Base-by-base conservation (phyloP, 2,113 vertebrate species). In the Thunnus maccoyii region DNA sequence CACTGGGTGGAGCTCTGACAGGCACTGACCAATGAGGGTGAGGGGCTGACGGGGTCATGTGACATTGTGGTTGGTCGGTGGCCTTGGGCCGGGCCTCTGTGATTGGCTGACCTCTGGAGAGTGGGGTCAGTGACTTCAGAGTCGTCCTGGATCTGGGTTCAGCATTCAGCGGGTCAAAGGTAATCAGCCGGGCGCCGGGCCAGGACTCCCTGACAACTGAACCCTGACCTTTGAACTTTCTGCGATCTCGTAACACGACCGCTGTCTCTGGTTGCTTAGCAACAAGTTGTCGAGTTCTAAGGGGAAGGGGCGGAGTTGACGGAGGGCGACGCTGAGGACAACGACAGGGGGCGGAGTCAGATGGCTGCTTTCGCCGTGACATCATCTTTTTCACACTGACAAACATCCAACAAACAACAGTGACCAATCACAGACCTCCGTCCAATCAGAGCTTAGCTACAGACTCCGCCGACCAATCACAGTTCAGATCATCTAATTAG, bases 151-250 rank as follows among this genome's bases (percentile, higher is more conserved):
- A 22, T 22, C 22, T 22, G 22, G 22, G 22, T 22, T 22, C 22
- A 22, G 22, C 22, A 20, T 18, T 25, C 17, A 60, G 65, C 20
- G 51, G 46, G 20, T 81, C 54, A 47, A 17, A 25, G n/a, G 15
- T 44, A 1, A 2, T 63, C 0, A 2, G 27, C n/a, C 30, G 15
- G 0, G 83, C 9, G 0, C 85, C 30, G 0, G 91, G 91, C 89
- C 91, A 91, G 10, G 89, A 91, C 13, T 85, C 81, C 30, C 89
- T 89, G 54, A 80, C 3, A 10, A 56, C 56, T 22, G 66, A 70
- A 2, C 5, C 4, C 0, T 36, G 78, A 86, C 60, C 74, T 85
- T 52, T 87, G 68, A 78, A 25, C 76, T 65, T 88, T 48, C 22
- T 80, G 20, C 1, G 16, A 12, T 76, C 69, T 3, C 86, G 55